Percentiles rank a stretch among this genome's conserved stretches.
These are phyloP conservation scores for Prochilodus magdalenae DNA, from an alignment of 2,113 vertebrate genomes.

Conservation along the genomic window DNA sequence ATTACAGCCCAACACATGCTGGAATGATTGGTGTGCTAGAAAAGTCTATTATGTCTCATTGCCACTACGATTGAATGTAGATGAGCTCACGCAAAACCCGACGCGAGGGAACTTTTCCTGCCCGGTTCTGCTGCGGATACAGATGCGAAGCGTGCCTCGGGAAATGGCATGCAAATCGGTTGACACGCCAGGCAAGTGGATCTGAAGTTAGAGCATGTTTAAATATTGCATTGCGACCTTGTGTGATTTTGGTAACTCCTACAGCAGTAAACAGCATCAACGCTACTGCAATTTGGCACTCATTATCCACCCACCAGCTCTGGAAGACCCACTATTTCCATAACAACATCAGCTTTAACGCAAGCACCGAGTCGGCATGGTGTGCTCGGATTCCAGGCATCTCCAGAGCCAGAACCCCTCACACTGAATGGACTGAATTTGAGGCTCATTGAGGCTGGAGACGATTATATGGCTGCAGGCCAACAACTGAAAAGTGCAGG, in stretches of 20 bases:
- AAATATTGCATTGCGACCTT: not conserved
- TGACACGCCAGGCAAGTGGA: not conserved
- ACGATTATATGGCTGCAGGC: not conserved
- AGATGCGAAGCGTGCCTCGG: not conserved
- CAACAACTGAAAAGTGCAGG: not conserved
- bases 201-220: not conserved
- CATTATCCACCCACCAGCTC: not conserved
- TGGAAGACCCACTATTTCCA: not conserved
- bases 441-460: not conserved
- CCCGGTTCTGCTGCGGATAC: not conserved
- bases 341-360: not conserved
- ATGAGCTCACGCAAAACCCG: not conserved
- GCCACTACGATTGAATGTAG: not conserved
- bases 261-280: not conserved
- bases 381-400: not conserved
- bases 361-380: not conserved
- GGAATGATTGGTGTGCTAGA: not conserved
- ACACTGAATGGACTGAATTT: not conserved
- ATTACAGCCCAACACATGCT: not conserved
- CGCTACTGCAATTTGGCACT: not conserved
- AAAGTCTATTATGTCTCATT: not conserved
- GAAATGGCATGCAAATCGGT: not conserved
- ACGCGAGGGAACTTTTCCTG: not conserved
- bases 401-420: not conserved
- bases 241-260: not conserved